phyloP scores from a whole-genome alignment of 2,113 vertebrate genomes.

The Thymallus thymallus region DNA sequence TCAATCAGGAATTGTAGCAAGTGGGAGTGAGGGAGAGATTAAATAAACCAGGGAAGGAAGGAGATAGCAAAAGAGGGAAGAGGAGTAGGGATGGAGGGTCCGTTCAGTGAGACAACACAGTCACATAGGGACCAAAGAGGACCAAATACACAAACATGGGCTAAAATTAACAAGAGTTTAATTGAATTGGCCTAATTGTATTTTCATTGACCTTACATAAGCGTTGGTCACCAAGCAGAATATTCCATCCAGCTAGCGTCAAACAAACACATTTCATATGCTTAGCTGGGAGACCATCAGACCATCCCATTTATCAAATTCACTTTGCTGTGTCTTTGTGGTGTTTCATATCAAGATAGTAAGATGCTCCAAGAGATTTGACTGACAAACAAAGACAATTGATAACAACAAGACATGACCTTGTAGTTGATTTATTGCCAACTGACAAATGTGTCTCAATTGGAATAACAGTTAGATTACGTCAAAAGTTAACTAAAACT shows the following conservation, averaged over 20 bases:
- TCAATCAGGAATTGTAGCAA: too few relatives aligned
- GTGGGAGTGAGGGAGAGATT: background rate
- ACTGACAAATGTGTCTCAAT: constrained; percentile 15
- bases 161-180: constrained; percentile 30
- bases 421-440: constrained; percentile 14
- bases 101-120: background rate
- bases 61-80: background rate
- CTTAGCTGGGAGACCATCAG: background rate
- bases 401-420: background rate
- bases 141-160: constrained; percentile 28
- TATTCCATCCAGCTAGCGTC: constrained; percentile 33
- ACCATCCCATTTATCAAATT: constrained; percentile 28
- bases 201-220: constrained; percentile 53
- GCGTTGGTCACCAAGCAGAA: constrained; percentile 44
- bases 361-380: constrained; percentile 30
- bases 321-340: constrained; percentile 47
- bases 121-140: background rate
- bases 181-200: constrained; percentile 55
- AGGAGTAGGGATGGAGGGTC: constrained; percentile 1
- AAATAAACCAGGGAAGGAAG: background rate
- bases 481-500: too few relatives aligned
- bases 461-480: constrained; percentile 16
- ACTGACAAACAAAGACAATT: constrained; percentile 32
- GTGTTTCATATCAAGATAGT: constrained; percentile 25
- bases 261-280: constrained; percentile 54